Base-by-base conservation (phyloP, 1,140 invertebrate species). In the Zelostemma sp. region DNA sequence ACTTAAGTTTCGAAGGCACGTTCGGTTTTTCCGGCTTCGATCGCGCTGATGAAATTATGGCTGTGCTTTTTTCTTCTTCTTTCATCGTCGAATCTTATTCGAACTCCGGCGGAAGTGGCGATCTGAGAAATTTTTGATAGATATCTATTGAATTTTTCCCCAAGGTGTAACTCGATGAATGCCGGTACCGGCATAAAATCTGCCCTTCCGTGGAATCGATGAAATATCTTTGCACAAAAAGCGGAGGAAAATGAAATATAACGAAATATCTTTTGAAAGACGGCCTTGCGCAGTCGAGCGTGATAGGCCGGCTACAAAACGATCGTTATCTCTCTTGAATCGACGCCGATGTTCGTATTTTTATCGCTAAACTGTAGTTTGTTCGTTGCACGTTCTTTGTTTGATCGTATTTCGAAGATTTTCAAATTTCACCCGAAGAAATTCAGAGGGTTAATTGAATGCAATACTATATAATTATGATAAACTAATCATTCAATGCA, bases 101-200 rank as follows among this genome's bases (percentile, higher is more conserved):
- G 60, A 61, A 59, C 53, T 64, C 69, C 68, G 58, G 61, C 59
- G 63, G 25, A 28, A 28, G 74, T 64, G 63, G 67, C 72, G 75
- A 75, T 80, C 74, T 79, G 80, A 78, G 72, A 73, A 78, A 72
- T 80, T 76, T 68, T 70, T 78, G 75, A 80, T 71, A 68, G 72
- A 79, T n/a, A n/a, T 80, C 67, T 73, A 60, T 49, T 43, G 46
- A 45, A 11, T 50, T 45, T 28, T 53, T 16, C 17, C 51, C 25
- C 40, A 25, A 49, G 21, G 65, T 68, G 65, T 73, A 75, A 72
- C 75, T 74, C 62, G 75, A 74, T 76, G 72, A 73, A 69, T 69
- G 54, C 51, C 64, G 41, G 53, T 68, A 64, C 55, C 54, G 72
- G 19, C 54, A 57, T 62, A 56, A 63, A 73, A 66, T 55, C 48